phyloP scores from a whole-genome alignment of 2,797 vertebrate species.

The Limnodromus scolopaceus region DNA sequence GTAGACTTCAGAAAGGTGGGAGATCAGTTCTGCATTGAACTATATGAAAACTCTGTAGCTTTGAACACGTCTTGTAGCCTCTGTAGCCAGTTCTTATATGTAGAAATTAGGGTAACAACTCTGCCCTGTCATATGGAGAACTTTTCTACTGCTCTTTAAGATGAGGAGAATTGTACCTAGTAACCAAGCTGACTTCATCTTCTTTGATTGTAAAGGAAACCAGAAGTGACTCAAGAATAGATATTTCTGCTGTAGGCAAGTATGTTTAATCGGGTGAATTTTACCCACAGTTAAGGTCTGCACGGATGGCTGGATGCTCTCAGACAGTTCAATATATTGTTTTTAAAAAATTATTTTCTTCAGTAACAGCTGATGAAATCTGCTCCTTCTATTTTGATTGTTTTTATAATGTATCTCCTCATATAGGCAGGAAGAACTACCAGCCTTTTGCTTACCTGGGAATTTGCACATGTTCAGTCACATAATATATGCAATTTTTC shows the following conservation, averaged over 20 bases:
- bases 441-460: not conserved
- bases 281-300: not conserved
- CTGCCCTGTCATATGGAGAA: not conserved
- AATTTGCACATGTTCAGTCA: not conserved
- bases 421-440: not conserved
- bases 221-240: not conserved
- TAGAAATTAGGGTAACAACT: not conserved
- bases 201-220: not conserved
- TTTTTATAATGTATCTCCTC: not conserved
- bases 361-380: not conserved
- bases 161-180: not conserved
- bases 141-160: not conserved
- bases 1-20: not conserved
- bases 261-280: not conserved
- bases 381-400: not conserved
- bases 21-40: not conserved
- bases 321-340: not conserved
- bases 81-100: not conserved
- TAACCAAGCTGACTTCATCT: not conserved
- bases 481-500: not conserved
- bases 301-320: not conserved
- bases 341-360: slow-evolving; percentile 7
- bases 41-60: not conserved
- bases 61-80: not conserved
- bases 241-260: not conserved